Evolutionary conservation across 2,113 vertebrate species (phyloP), one percentile per base, ranked within the genome.

Genomic region (Alaudala cheleensis): DNA sequence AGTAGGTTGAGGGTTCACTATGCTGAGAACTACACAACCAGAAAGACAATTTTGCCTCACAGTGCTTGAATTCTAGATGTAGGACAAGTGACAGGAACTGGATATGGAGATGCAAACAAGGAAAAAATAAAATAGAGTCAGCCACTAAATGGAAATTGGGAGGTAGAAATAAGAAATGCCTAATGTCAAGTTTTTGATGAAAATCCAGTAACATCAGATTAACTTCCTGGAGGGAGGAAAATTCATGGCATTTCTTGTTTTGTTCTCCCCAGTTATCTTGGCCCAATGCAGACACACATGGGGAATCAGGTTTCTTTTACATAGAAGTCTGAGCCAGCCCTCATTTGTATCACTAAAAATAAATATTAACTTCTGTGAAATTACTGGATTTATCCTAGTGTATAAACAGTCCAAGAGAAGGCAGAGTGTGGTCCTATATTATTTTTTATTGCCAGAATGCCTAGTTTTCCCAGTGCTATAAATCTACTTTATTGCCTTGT

Each of bases 331-430:
- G 25, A 91, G 61, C 53, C 62, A 86, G 23, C 23, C 50, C 44
- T 80, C 51, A 74, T 88, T 94, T 77, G 44, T 70, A 71, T 28
- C 64, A 56, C 74, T 64, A 74, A 80, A 94, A 88, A 88, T 81
- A 83, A 94, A 93, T 76, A 90, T 86, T 83, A 93, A 92, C 67
- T 86, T 92, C 81, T 80, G 87, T 78, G 79, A 93, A 96, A 91
- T 94, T 77, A 86, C 67, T 61, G 37, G 37, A 37, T 88, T 78
- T 94, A 93, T 90, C 40, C 90, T 58, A 57, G 72, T 84, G 49
- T 34, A 90, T 88, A 83, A 93, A 77, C 90, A 92, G 56, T 60
- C 22, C 72, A 84, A 88, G 76, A 83, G 82, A 90, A 88, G 69
- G 65, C 81, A 94, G 57, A 89, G 49, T 64, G 49, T 44, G 69